phyloP scores from a whole-genome alignment of 2,888 invertebrate genomes.

The Lomographa bimaculata region DNA sequence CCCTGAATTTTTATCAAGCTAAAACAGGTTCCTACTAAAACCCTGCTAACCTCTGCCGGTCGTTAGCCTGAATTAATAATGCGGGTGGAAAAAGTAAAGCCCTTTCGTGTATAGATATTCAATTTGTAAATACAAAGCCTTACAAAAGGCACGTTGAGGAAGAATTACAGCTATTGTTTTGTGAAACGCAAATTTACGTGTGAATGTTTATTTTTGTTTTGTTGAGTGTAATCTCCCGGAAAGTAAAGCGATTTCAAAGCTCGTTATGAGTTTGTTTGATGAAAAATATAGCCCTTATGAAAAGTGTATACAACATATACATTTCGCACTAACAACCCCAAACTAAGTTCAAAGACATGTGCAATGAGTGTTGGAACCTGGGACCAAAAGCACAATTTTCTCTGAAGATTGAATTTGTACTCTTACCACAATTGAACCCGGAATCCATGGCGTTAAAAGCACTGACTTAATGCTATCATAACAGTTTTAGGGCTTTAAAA shows the following conservation, averaged over 20 bases:
- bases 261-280: conserved; percentile 29
- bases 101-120: conserved; percentile 28
- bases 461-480: too few species aligned
- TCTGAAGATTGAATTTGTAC: too few species aligned
- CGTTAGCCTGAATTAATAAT: conserved; percentile 63
- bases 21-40: conserved; percentile 27
- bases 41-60: conserved; percentile 43
- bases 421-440: too few species aligned
- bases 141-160: conserved; percentile 27
- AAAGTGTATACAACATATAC: too few species aligned
- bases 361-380: too few species aligned
- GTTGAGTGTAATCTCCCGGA: conserved; percentile 33
- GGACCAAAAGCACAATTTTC: too few species aligned
- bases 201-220: conserved; percentile 29
- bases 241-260: conserved; percentile 31
- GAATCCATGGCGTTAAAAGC: too few species aligned
- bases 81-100: conserved; percentile 28
- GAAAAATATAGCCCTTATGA: conserved; percentile 14
- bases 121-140: conserved; percentile 36
- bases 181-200: conserved; percentile 27
- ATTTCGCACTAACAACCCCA: too few species aligned
- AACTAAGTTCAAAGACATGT: too few species aligned
- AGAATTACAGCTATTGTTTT: conserved; percentile 34
- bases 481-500: too few species aligned
- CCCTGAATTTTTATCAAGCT: conserved; percentile 32